Evolutionary conservation across 2,797 vertebrate species (phyloP), one percentile per base, ranked within the genome.

Genomic region (Siniperca undulata): DNA sequence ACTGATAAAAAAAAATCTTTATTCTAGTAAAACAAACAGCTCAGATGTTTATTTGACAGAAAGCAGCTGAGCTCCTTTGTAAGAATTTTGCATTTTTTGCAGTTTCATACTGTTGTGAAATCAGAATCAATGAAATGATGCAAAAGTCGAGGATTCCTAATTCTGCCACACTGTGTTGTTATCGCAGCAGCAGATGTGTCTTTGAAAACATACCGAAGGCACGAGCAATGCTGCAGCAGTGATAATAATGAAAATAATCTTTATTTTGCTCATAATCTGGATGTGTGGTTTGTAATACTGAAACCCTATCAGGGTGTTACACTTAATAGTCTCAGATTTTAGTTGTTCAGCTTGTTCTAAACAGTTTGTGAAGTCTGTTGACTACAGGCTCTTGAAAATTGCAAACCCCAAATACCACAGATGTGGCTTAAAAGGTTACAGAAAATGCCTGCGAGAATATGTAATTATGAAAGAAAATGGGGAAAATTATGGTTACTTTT

Each of bases 11-110:
- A 40, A 53, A 40, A 2, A 52, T 17, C 22, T 9, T 2, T n/a
- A 56, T 46, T 70, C 13, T 20, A 60, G n/a, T 27, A 7, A 62
- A 80, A 73, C 2, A 58, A 70, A 74, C 24, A 60, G 40, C 16
- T 52, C 10, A 30, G 30, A 48, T 78, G 24, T 46, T 73, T 38
- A 64, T 67, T 38, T 42, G 22, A 69, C 3, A 13, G 17, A 68
- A 62, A 70, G 55, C 14, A 56, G 3, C 4, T 42, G 30, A 11
- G 44, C 24, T 72, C 10, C 20, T 67, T 36, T 60, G 13, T 69
- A 7, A 9, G 7, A 34, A 53, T 27, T 19, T 9, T 56, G 71
- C 13, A 17, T 27, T 42, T 74, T 1, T 61, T 7, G 3, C 24
- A 34, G 16, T 36, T 34, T 76, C 5, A 12, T 38, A 50, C 22